Evolutionary conservation across 2,888 invertebrate species (phyloP), one percentile per base, ranked within the genome.

Genomic region (Diachrysia chrysitis): DNA sequence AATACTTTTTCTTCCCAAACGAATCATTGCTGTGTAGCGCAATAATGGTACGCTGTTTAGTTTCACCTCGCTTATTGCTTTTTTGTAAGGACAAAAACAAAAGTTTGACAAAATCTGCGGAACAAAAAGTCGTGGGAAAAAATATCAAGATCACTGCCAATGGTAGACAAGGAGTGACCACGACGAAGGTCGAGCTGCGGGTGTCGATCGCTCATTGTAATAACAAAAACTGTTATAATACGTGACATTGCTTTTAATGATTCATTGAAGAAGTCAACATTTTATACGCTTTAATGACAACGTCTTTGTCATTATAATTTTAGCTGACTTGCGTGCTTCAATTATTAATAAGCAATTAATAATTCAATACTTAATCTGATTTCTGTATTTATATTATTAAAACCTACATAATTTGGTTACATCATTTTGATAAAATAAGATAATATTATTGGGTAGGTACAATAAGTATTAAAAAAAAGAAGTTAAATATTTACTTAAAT

Each of bases 131-230:
- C 71, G 61, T 76, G 62, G 63, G 80, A 88, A 91, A 91, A 92
- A 89, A 86, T 84, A 89, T 88, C 93, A 94, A 94, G 94, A 94
- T 93, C 94, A 93, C 84, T 93, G 91, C 85, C 93, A 94, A 90
- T 90, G 90, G 81, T 84, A 81, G 75, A 83, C 81, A 85, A 83
- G 77, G 85, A 86, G 84, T 85, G 86, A 84, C 88, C 85, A 85
- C 82, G 78, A 81, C 76, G 78, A 83, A 89, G 87, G 87, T 83
- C 48, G 68, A 16, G 42, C 42, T 62, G 65, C 71, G 62, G 63
- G 71, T 66, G 76, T 63, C 71, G 71, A 65, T 56, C 35, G 66
- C 32, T 61, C 63, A 69, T 73, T 77, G 70, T 73, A 63, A 69
- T 69, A 56, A 55, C 25, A 80, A 74, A 82, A 81, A 83, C 69